These are phyloP conservation scores for Acarapis woodi DNA, from an alignment of 1,140 invertebrate genomes.

Conservation along the genomic window DNA sequence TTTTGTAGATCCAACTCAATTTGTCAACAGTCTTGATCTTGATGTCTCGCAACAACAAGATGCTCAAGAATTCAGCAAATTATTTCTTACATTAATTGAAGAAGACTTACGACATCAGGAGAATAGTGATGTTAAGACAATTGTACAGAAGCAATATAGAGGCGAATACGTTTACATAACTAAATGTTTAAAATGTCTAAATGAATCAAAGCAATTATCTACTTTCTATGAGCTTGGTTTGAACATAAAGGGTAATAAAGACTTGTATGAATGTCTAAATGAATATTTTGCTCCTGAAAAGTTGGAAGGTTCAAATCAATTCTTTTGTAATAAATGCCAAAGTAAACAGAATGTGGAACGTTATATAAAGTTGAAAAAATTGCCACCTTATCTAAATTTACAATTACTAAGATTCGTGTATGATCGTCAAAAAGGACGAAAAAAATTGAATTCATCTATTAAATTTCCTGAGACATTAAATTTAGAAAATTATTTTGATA, in stretches of 20 bases:
- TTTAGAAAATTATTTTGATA: constrained; percentile 20
- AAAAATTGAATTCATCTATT: constrained; percentile 33
- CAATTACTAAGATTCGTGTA: constrained; percentile 33
- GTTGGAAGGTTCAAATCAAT: constrained; percentile 32
- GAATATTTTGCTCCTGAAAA: constrained; percentile 33
- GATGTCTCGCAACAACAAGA: constrained; percentile 31
- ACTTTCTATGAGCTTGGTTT: constrained; percentile 35
- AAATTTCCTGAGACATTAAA: constrained; percentile 35
- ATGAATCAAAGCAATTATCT: constrained; percentile 25
- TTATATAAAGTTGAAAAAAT: constrained; percentile 25
- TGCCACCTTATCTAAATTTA: constrained; percentile 39
- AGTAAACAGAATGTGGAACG: constrained; percentile 30
- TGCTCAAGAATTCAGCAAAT: constrained; percentile 38
- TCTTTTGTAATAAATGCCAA: constrained; percentile 28
- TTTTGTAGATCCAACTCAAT: constrained; percentile 29
- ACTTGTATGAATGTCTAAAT: constrained; percentile 26
- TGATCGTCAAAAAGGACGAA: constrained; percentile 32
- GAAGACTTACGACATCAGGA: constrained; percentile 22
- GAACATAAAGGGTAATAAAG: constrained; percentile 26
- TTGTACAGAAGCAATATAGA: constrained; percentile 28
- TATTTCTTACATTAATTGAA: constrained; percentile 31
- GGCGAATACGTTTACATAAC: constrained; percentile 34
- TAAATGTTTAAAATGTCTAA: constrained; percentile 29
- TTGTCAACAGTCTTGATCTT: constrained; percentile 30
- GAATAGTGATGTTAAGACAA: constrained; percentile 19